Evolutionary conservation across 2,888 invertebrate species (phyloP).

Genomic region (Calameuta idolon): DNA sequence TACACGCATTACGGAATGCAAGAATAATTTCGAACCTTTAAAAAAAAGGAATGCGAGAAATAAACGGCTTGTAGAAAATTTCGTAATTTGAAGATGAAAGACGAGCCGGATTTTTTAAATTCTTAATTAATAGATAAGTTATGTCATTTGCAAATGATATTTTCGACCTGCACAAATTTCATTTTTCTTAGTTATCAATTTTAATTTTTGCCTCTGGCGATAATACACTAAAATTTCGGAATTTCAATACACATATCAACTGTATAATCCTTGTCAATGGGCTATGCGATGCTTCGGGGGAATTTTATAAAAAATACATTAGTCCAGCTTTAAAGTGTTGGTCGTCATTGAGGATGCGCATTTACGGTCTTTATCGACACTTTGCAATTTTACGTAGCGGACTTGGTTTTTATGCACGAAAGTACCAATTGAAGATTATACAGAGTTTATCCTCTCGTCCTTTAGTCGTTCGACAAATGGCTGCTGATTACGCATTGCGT

Average conservation of each 20-base stretch:
- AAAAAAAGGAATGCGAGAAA: neutral
- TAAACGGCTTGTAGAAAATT: neutral
- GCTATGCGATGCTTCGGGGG: neutral
- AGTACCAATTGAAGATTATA: neutral
- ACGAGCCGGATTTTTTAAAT: neutral
- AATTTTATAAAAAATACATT: neutral
- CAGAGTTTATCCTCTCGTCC: neutral
- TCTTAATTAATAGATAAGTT: neutral
- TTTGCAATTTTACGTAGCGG: neutral
- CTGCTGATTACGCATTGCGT: neutral
- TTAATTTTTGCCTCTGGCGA: neutral
- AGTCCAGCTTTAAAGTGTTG: neutral
- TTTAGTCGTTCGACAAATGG: neutral
- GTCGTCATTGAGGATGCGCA: neutral
- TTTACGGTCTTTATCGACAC: neutral
- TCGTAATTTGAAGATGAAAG: neutral
- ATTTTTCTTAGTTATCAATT: neutral
- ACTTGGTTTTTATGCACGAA: neutral
- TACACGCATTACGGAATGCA: neutral
- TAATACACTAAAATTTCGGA: neutral
- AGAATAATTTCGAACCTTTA: neutral
- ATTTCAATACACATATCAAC: neutral
- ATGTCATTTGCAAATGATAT: neutral
- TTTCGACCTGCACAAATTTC: neutral
- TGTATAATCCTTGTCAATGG: neutral